Evolutionary conservation across 2,797 vertebrate species (phyloP), one percentile per base, ranked within the genome.

Genomic region (Astyanax mexicanus): DNA sequence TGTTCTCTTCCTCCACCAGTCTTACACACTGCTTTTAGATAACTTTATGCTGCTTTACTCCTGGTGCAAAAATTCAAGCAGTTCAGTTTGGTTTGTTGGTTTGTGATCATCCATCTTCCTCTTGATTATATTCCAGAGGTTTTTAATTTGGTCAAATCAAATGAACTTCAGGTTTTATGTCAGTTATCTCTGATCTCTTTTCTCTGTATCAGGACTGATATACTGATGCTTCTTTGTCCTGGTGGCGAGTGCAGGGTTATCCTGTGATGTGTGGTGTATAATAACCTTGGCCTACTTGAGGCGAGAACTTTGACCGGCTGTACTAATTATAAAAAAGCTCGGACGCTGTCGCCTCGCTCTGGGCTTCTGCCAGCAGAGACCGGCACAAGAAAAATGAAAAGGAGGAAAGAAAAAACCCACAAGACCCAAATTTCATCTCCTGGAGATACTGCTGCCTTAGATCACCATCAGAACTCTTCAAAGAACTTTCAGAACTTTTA

Each of bases 221-320:
- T 13, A 27, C 27, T 19, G 10, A 7, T 7, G n/a, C 6, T 49
- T 23, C 23, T 10, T 52, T 6, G 4, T 27, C 5, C 23, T 0
- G 11, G 52, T 5, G 23, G 52, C 52, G 12, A 15, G 6, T 23
- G 12, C 13, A 55, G 11, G 52, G 23, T n/a, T 2, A 4, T 35
- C 1, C 8, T 32, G 32, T n/a, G 23, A 54, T 47, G 74, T 69
- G 64, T 69, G 74, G 40, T 68, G 42, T 17, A 54, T 69, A 73
- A 44, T 77, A 77, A 69, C 84, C 75, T 82, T 83, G 64, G 80
- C 85, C 77, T 79, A 80, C 70, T 84, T 84, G 72, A 74, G 72
- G 78, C 47, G 49, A 75, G 66, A 81, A 83, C 84, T 84, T 71
- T 78, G 71, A 86, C 65, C 1, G n/a, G 71, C 67, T 65, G 32